Percentiles rank a stretch among this genome's conserved stretches.
phyloP scores from a whole-genome alignment of 53 echinoderm and acorn worm genomes.

The Apostichopus leukothele region DNA sequence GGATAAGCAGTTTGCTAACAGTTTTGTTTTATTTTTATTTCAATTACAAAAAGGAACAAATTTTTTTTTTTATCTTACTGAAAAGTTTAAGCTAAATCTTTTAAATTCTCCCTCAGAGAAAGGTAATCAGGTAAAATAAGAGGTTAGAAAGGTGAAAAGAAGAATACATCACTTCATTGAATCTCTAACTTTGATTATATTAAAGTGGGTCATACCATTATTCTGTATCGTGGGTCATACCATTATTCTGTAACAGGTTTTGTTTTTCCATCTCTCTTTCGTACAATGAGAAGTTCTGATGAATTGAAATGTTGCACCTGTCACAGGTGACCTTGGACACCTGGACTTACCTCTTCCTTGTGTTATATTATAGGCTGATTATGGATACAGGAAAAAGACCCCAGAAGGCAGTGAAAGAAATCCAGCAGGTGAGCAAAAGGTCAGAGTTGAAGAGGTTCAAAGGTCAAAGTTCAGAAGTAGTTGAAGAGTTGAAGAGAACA shows the following conservation, averaged over 20 bases:
- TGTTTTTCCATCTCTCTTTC: not conserved
- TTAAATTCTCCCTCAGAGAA: no score
- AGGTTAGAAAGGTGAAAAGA: no score
- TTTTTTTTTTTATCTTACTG: no score
- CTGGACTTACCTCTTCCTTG: conserved; percentile 72
- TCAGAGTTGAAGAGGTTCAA: conserved; percentile 48
- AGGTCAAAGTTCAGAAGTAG: conserved; percentile 46
- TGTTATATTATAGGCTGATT: conserved; percentile 90
- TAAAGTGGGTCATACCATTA: no score
- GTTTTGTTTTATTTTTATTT: no score
- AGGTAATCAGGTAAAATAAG: no score
- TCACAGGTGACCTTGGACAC: conserved; percentile 29
- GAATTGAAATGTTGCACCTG: conserved; percentile 7
- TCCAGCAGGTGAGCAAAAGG: conserved; percentile 52
- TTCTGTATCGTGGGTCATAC: no score
- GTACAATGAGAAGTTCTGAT: not conserved
- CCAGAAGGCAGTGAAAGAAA: conserved; percentile 72
- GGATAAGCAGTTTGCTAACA: no score
- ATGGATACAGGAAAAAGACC: conserved; percentile 70
- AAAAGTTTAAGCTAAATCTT: no score
- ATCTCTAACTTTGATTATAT: no score
- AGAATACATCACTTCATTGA: no score
- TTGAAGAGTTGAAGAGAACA: conserved; percentile 49
- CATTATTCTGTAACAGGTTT: not conserved
- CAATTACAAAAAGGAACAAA: no score